Evolutionary conservation across 2,888 invertebrate genomes (phyloP).

Genomic region (Leucania comma): DNA sequence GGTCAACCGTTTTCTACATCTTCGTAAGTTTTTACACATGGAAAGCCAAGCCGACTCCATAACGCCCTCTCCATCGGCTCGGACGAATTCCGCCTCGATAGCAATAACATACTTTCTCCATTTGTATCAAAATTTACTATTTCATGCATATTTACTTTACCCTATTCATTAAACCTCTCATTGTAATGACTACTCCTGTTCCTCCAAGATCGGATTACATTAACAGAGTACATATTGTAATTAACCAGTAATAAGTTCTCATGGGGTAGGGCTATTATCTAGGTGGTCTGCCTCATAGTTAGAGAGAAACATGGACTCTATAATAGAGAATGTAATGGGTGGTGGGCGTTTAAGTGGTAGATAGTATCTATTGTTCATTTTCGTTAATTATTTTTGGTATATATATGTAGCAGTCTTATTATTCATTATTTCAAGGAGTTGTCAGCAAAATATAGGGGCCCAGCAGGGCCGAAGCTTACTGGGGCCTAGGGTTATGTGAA

Average conservation of each 20-base stretch:
- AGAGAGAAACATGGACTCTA: slow-evolving; percentile 37
- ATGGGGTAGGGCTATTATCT: slow-evolving; percentile 29
- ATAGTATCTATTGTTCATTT: slow-evolving; percentile 11
- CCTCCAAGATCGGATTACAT: slow-evolving; percentile 37
- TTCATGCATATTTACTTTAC: neutral
- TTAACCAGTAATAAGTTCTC: slow-evolving; percentile 56
- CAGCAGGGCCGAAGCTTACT: too few relatives aligned
- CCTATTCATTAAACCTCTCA: slow-evolving; percentile 17
- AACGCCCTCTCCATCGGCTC: too few relatives aligned
- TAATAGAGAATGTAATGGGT: slow-evolving; percentile 36
- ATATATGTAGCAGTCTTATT: too few relatives aligned
- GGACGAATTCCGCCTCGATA: too few relatives aligned
- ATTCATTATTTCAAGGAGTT: too few relatives aligned
- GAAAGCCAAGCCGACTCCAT: too few relatives aligned
- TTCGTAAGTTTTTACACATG: too few relatives aligned
- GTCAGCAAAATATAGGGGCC: too few relatives aligned
- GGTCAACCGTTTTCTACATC: too few relatives aligned
- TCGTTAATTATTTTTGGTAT: neutral
- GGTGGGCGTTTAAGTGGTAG: neutral
- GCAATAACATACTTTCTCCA: too few relatives aligned
- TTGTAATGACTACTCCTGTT: slow-evolving; percentile 29
- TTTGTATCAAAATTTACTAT: too few relatives aligned
- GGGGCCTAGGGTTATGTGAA: too few relatives aligned
- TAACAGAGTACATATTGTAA: slow-evolving; percentile 59
- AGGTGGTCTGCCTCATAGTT: slow-evolving; percentile 47